These are phyloP conservation scores for Adrianichthys oophorus DNA, from an alignment of 2,797 vertebrate species.

Conservation along the genomic window DNA sequence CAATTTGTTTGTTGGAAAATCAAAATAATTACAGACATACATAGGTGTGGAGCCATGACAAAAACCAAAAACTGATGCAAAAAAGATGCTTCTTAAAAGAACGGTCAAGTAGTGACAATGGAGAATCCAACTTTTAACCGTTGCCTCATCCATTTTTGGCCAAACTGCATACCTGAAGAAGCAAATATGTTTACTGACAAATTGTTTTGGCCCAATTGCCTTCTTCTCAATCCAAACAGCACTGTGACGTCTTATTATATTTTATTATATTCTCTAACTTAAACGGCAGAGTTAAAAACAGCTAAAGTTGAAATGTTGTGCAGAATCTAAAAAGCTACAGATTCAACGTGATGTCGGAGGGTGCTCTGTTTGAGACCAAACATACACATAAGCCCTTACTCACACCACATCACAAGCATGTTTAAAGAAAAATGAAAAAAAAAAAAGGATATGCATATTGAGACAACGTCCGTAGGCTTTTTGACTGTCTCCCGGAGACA, in stretches of 20 bases:
- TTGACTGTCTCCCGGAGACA: slow-evolving; percentile 39
- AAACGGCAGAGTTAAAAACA: slow-evolving; percentile 43
- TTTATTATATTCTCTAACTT: slow-evolving; percentile 19
- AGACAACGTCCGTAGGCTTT: slow-evolving; percentile 20
- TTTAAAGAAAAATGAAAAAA: slow-evolving; percentile 34
- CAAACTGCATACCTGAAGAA: slow-evolving; percentile 33
- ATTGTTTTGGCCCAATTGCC: slow-evolving; percentile 36
- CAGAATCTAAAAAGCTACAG: slow-evolving; percentile 27
- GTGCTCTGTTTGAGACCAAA: slow-evolving; percentile 8
- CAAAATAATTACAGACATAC: too few relatives aligned
- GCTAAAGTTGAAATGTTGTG: slow-evolving; percentile 35
- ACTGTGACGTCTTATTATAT: slow-evolving; percentile 48
- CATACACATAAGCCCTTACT: slow-evolving; percentile 34
- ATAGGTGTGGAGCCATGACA: too few relatives aligned
- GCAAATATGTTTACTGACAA: slow-evolving; percentile 22
- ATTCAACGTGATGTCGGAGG: slow-evolving; percentile 45
- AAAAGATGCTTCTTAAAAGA: too few relatives aligned
- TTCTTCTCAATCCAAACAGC: slow-evolving; percentile 22
- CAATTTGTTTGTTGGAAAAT: too few relatives aligned
- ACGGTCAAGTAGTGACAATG: slow-evolving; percentile 36
- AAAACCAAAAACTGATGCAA: too few relatives aligned
- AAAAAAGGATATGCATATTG: slow-evolving; percentile 40
- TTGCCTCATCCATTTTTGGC: slow-evolving; percentile 36
- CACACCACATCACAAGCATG: slow-evolving; percentile 22
- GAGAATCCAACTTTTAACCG: slow-evolving; percentile 23